Conservation (phyloP, 2,113 vertebrate genomes). For the Malurus cyaneus region DNA sequence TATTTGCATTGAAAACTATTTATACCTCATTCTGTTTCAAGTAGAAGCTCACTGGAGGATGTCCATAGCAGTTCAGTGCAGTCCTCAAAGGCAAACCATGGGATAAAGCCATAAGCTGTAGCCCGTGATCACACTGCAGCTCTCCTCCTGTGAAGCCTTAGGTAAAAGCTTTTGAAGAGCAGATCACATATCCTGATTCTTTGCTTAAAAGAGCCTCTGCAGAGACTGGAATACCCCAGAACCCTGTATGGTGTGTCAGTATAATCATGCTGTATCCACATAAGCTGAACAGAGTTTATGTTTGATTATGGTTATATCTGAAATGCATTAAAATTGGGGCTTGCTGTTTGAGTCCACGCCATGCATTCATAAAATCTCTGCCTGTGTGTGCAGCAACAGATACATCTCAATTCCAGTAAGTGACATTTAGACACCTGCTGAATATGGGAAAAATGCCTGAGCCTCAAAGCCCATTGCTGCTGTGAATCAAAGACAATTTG, state of each 20-base stretch:
- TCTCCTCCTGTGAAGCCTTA: background rate
- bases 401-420: background rate
- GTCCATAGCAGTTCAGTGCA: background rate
- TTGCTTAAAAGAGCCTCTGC: background rate
- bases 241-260: background rate
- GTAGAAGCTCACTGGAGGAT: background rate
- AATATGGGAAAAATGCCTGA: background rate
- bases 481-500: background rate
- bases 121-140: background rate
- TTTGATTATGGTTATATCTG: background rate
- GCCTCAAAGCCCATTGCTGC: background rate
- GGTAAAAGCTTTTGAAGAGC: background rate
- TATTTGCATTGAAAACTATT: background rate
- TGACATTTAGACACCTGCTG: background rate
- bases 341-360: background rate
- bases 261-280: background rate
- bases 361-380: background rate
- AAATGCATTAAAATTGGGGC: background rate
- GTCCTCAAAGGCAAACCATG: background rate
- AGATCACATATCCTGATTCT: background rate
- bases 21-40: background rate
- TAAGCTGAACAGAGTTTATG: background rate
- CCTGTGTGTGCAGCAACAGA: background rate
- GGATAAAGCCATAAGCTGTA: background rate
- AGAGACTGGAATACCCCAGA: background rate